Evolutionary conservation across 2,113 vertebrate genomes (phyloP).

Genomic region (Collichthys lucidus): DNA sequence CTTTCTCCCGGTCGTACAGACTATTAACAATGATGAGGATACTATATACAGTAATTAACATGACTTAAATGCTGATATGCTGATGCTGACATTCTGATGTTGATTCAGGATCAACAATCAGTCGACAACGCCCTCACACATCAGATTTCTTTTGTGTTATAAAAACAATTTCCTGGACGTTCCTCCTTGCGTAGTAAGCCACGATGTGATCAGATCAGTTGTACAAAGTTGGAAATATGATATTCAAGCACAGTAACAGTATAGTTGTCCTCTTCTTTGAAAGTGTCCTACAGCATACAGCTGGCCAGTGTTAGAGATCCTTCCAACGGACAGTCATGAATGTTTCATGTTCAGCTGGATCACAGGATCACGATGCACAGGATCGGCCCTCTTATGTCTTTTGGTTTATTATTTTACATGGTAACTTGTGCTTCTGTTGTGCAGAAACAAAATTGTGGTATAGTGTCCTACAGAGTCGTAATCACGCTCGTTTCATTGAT

Average conservation of each 20-base stretch:
- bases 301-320: not conserved
- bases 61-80: not conserved
- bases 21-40: not conserved
- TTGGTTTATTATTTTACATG: not conserved
- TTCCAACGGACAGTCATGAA: not conserved
- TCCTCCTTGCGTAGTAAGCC: not conserved
- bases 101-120: not conserved
- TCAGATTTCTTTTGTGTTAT: not conserved
- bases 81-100: not conserved
- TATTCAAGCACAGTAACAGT: not conserved
- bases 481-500: not conserved
- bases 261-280: slow-evolving; percentile 5
- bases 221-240: not conserved
- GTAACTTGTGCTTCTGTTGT: not conserved
- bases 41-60: slow-evolving; percentile 5
- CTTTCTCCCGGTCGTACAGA: not conserved
- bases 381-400: not conserved
- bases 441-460: not conserved
- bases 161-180: not conserved
- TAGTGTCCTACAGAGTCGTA: slow-evolving; percentile 60
- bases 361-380: not conserved
- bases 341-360: not conserved
- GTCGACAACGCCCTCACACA: not conserved
- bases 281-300: not conserved
- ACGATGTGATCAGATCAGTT: not conserved